These are phyloP conservation scores for Meloidogyne hapla DNA, from an alignment of 1,140 invertebrate species.

Conservation along the genomic window DNA sequence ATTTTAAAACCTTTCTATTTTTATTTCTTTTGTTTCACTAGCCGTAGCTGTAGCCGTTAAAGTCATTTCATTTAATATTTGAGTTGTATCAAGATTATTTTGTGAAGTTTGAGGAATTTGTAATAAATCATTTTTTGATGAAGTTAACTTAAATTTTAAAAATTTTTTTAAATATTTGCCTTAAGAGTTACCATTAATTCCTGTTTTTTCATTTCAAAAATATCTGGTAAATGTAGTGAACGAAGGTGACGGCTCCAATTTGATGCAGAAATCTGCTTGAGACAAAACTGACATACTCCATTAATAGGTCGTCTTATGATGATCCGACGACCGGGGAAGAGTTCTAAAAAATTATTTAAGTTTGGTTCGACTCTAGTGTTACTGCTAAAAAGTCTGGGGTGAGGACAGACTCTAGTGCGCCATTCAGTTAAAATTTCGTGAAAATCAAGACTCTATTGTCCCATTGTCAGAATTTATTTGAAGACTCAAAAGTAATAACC, in stretches of 20 bases:
- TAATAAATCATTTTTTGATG: background rate
- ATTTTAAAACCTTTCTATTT: background rate
- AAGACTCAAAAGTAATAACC: too few relatives aligned
- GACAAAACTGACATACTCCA: conserved; percentile 17
- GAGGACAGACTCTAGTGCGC: too few relatives aligned
- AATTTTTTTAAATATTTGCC: background rate
- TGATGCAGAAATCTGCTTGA: conserved; percentile 25
- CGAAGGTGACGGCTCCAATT: conserved; percentile 28
- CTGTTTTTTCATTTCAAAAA: conserved; percentile 9
- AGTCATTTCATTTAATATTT: background rate
- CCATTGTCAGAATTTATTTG: too few relatives aligned
- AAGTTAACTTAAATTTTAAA: background rate
- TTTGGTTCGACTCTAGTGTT: too few relatives aligned
- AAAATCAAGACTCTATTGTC: too few relatives aligned
- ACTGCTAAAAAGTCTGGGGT: too few relatives aligned
- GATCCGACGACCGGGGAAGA: conserved; percentile 23
- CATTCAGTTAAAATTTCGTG: too few relatives aligned
- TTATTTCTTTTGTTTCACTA: background rate
- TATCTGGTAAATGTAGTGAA: conserved; percentile 14
- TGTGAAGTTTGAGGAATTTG: background rate
- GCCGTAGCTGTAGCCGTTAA: background rate
- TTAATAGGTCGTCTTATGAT: conserved; percentile 12
- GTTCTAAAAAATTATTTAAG: conserved; percentile 8
- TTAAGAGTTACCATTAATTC: background rate
- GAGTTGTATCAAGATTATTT: background rate